These are phyloP conservation scores for Lydus trimaculatus DNA, from an alignment of 2,888 invertebrate genomes.

Conservation along the genomic window DNA sequence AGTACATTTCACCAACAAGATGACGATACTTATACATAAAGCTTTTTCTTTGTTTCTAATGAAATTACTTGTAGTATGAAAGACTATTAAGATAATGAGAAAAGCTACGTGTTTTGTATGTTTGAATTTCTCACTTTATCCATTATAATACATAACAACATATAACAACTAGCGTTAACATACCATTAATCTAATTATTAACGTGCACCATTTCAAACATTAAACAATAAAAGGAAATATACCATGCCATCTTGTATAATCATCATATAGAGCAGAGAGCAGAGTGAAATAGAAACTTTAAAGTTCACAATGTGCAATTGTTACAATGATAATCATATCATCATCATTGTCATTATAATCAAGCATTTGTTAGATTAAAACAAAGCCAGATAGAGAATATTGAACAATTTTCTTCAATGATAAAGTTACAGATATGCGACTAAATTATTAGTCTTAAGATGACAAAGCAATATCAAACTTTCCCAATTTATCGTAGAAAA, in stretches of 20 bases:
- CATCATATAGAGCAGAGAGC: background rate
- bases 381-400: constrained; percentile 3
- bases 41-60: background rate
- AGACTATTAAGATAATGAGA: background rate
- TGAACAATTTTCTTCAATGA: constrained; percentile 15
- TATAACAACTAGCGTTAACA: background rate
- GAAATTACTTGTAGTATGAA: background rate
- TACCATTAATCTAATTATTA: constrained; percentile 21
- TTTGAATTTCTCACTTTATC: background rate
- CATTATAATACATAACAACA: constrained; percentile 6
- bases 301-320: constrained; percentile 16
- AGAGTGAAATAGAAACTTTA: constrained; percentile 13
- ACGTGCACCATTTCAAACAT: constrained; percentile 21
- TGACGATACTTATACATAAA: background rate
- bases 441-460: background rate
- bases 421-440: constrained; percentile 5
- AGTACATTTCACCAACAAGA: background rate
- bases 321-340: constrained; percentile 3
- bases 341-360: constrained; percentile 22
- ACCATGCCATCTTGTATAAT: constrained; percentile 24
- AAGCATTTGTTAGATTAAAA: constrained; percentile 18
- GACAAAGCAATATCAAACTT: constrained; percentile 1
- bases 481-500: background rate
- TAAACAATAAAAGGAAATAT: constrained; percentile 23
- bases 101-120: background rate